phyloP scores from a whole-genome alignment of 2,113 vertebrate genomes.

The Hydropotes inermis region DNA sequence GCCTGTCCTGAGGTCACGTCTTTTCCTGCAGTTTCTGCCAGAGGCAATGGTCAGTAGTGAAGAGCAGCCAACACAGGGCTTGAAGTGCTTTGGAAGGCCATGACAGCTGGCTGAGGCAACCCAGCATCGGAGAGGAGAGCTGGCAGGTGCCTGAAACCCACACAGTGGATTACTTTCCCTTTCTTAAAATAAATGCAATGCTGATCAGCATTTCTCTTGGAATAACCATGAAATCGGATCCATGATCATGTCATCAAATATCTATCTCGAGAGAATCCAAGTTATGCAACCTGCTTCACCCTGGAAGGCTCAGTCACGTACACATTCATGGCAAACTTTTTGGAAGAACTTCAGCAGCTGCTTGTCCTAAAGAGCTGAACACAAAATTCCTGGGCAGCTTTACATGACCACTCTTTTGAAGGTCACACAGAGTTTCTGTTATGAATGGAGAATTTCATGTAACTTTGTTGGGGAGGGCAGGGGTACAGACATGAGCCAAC shows the following conservation, averaged over 20 bases:
- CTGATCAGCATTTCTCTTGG: constrained; percentile 33
- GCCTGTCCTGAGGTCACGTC: neutral
- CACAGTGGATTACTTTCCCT: neutral
- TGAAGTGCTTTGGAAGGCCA: constrained; percentile 6
- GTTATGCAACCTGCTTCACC: neutral
- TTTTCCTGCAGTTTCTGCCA: neutral
- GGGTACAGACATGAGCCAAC: neutral
- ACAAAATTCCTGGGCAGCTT: neutral
- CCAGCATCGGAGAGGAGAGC: neutral
- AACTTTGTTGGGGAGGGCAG: neutral
- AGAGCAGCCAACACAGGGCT: neutral
- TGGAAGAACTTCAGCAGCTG: neutral
- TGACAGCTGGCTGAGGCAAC: constrained; percentile 24
- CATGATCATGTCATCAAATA: neutral
- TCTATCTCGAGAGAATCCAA: neutral
- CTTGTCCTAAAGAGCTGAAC: neutral
- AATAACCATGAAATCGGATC: constrained; percentile 22
- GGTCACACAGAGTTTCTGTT: neutral
- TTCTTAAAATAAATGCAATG: constrained; percentile 43
- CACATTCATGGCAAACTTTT: neutral
- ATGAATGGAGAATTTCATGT: neutral
- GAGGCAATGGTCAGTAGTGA: neutral
- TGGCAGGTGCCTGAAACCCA: neutral
- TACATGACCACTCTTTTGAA: neutral
- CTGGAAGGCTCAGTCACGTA: neutral